Evolutionary conservation across 2,113 vertebrate species (phyloP).

Genomic region (Gadus chalcogrammus): DNA sequence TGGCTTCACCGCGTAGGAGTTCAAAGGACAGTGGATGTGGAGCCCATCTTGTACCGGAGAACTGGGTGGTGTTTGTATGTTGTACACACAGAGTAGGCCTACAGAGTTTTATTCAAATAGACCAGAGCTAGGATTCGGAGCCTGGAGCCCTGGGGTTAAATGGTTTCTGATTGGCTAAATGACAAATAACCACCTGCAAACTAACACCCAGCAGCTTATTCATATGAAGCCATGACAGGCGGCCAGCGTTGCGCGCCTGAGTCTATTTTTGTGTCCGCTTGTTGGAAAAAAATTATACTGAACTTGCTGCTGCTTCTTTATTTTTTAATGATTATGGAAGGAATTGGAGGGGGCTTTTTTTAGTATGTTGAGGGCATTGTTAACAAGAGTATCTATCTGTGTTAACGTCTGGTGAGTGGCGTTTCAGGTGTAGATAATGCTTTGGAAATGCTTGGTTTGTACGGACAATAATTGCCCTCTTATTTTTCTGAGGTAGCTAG

Average conservation of each 20-base stretch:
- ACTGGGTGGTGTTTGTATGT: background rate
- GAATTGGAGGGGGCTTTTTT: background rate
- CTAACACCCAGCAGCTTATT: background rate
- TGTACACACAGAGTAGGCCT: too few relatives aligned
- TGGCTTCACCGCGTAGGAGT: background rate
- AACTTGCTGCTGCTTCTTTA: background rate
- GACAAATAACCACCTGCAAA: slow-evolving; percentile 5
- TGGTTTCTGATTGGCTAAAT: slow-evolving; percentile 11
- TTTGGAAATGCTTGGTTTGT: too few relatives aligned
- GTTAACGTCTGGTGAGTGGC: too few relatives aligned
- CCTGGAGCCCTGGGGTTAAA: background rate
- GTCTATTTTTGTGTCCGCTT: background rate
- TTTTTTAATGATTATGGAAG: background rate
- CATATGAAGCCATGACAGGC: slow-evolving; percentile 1
- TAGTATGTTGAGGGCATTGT: too few relatives aligned
- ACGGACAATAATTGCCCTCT: too few relatives aligned
- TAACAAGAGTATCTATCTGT: too few relatives aligned
- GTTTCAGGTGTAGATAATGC: too few relatives aligned
- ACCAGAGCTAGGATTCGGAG: background rate
- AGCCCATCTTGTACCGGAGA: background rate
- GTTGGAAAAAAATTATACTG: background rate
- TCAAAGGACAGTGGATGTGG: background rate
- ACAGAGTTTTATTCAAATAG: background rate
- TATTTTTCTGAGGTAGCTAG: too few relatives aligned
- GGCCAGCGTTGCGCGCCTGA: background rate